Evolutionary conservation across 2,113 vertebrate genomes (phyloP), one percentile per base, ranked within the genome.

Genomic region (Puma concolor): DNA sequence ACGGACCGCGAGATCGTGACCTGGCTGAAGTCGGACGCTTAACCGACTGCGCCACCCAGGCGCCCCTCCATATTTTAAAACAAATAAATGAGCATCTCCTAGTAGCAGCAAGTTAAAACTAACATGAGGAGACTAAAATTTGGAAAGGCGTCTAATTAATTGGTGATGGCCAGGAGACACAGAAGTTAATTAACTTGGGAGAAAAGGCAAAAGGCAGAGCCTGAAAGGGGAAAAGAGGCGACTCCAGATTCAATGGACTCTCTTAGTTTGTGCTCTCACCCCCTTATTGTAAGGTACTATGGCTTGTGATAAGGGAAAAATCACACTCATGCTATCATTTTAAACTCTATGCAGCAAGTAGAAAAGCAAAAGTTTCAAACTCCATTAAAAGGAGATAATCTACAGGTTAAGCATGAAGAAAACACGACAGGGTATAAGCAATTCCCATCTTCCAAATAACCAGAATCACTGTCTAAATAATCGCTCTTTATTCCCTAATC

Each of bases 131-230:
- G 72, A 77, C 36, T 64, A 86, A 82, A 76, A 76, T 44, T 29
- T 48, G 33, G 74, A 91, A 96, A 82, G 80, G 66, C 69, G 71
- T 96, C 66, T 82, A 91, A 72, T 93, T 91, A 97, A 79, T 10
- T 81, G 60, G 52, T 72, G 85, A 87, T 87, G 50, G 52, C 74
- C 80, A 96, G 63, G 36, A 77, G 52, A 87, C 13, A 87, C 2
- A 12, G 85, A 63, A 91, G 92, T 93, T 83, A 95, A 94, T 97
- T 95, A 94, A 93, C 36, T 71, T 93, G 41, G 66, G 74, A 86
- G 69, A 90, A 94, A 82, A 82, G 77, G 76, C 36, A 50, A 13
- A 92, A 77, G 50, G 5, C 48, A 57, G 38, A 69, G 50, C 83
- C 33, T 91, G 12, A 80, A 91, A 76, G 36, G 2, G 63, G n/a